These are phyloP conservation scores for Mastigias papua DNA, from an alignment of 30 jellyfish, hydroid and myxozoan species.

Conservation along the genomic window DNA sequence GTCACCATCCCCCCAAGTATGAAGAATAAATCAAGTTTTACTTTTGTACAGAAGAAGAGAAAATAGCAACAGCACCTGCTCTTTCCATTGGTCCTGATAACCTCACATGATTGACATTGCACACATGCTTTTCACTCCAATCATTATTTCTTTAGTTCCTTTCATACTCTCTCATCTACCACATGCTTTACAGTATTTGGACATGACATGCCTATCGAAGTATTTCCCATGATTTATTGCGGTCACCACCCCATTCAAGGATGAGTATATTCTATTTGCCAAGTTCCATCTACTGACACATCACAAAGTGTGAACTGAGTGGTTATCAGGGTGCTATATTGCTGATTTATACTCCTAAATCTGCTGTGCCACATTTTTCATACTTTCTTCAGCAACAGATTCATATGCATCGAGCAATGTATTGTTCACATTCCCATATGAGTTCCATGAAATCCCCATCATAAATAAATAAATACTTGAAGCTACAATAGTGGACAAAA, in stretches of 20 bases:
- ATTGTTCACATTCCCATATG: too few species aligned
- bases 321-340: neutral
- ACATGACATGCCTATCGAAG: slow-evolving; percentile 29
- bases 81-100: slow-evolving; percentile 75
- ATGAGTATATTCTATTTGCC: slow-evolving; percentile 73
- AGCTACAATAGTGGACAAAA: too few species aligned
- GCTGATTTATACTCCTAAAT: neutral
- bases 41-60: slow-evolving; percentile 45
- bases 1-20: slow-evolving; percentile 65
- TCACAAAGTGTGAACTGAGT: neutral
- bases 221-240: slow-evolving; percentile 62
- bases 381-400: neutral
- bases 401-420: too few species aligned
- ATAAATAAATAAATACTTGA: too few species aligned
- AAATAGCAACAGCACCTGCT: slow-evolving; percentile 66
- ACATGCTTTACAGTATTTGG: slow-evolving; percentile 69
- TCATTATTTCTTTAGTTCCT: slow-evolving; percentile 20
- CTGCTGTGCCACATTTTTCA: neutral
- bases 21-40: slow-evolving; percentile 15
- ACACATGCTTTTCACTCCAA: slow-evolving; percentile 54
- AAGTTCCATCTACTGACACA: slow-evolving; percentile 55
- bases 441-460: too few species aligned
- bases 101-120: slow-evolving; percentile 46
- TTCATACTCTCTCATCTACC: slow-evolving; percentile 38
- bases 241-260: slow-evolving; percentile 65